Base-by-base conservation (phyloP, 2,888 invertebrate genomes). In the Yponomeuta plumbellus region DNA sequence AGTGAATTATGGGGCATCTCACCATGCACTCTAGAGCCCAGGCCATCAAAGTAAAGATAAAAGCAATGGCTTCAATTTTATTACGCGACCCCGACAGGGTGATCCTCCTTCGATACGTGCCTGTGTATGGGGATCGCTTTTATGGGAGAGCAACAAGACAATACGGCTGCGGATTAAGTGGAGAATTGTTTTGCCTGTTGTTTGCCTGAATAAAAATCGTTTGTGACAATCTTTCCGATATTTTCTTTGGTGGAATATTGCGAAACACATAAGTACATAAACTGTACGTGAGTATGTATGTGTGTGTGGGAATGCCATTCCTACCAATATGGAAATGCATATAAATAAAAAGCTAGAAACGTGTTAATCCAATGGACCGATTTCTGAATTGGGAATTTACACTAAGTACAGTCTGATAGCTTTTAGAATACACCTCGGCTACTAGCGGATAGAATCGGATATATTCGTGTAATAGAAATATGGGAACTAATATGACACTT, bases 31-130 rank as follows among this genome's bases (percentile, higher is more conserved):
- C 59, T 23, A 59, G n/a, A 52, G 44, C 17, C 17, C 4, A 17
- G 13, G 44, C 61, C 61, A 61, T 61, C 61, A 61, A n/a, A n/a
- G 61, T 61, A 61, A 61, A 61, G 61, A 61, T 61, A 61, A 61
- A 61, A 61, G 61, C n/a, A 26, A 61, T 23, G n/a, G 61, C 26
- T 61, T 59, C 26, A 61, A 61, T 61, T 61, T 61, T 61, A 61
- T 61, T 23, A 23, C 61, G 5, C 17, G 5, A 11, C 61, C 61
- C 34, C 11, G 44, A 3, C 17, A 1, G 34, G 26, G 21, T 20
- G 58, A 61, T 61, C 26, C 23, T n/a, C 61, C 10, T 11, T n/a
- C 61, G 23, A 61, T 23, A 34, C 34, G 4, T 61, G 34, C 34
- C 6, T 34, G 13, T 21, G 59, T 59, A 21, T 23, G 8, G 22